phyloP scores from a whole-genome alignment of 2,888 invertebrate species.

The Deilephila elpenor region DNA sequence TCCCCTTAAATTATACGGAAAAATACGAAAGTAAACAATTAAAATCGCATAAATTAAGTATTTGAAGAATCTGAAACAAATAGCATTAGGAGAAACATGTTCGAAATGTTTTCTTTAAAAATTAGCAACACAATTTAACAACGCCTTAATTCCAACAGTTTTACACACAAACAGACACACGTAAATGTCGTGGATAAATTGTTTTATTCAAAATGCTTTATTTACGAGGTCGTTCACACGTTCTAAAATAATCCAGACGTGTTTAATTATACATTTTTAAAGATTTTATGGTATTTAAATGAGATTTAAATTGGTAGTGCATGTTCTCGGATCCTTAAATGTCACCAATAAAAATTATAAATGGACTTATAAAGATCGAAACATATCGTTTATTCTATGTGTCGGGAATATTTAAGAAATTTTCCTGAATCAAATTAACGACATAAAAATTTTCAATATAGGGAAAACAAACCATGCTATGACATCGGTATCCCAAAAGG shows the following conservation, averaged over 20 bases:
- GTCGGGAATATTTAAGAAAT: too few species aligned
- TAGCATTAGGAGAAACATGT: not conserved
- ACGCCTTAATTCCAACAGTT: constrained; percentile 15
- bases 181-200: constrained; percentile 28
- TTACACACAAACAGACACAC: constrained; percentile 23
- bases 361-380: not conserved
- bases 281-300: constrained; percentile 28
- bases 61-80: constrained; percentile 6
- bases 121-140: constrained; percentile 5
- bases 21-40: not conserved
- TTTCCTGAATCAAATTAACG: too few species aligned
- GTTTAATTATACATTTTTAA: constrained; percentile 21
- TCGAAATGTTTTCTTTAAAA: constrained; percentile 15
- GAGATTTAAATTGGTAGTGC: not conserved
- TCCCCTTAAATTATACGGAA: too few species aligned
- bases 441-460: too few species aligned
- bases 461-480: too few species aligned
- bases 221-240: constrained; percentile 36
- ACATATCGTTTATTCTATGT: not conserved
- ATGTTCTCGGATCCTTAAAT: not conserved
- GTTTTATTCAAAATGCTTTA: constrained; percentile 34
- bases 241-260: constrained; percentile 35
- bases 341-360: not conserved
- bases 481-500: too few species aligned
- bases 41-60: not conserved